Conservation (phyloP, 2,113 vertebrate genomes). For the Mirounga angustirostris region DNA sequence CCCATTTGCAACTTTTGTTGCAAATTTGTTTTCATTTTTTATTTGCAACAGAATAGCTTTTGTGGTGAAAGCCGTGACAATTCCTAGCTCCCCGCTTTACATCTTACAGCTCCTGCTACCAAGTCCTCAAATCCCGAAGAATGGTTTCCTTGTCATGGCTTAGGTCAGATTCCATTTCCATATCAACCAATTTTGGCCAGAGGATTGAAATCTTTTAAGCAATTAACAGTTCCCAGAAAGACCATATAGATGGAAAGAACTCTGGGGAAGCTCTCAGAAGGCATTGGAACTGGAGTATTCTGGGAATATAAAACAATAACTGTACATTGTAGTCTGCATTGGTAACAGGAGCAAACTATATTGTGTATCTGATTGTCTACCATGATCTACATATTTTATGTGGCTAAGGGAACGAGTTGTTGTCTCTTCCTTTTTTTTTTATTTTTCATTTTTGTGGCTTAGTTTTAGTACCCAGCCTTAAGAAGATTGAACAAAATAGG, state of each 20-base stretch:
- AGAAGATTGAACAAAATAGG: slow-evolving; percentile 43
- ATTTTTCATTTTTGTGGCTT: slow-evolving; percentile 51
- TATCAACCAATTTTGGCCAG: neutral
- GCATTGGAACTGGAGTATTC: neutral
- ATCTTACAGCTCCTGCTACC: neutral
- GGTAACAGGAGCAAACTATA: neutral
- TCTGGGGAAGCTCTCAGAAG: neutral
- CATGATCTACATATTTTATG: neutral
- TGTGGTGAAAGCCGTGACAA: neutral
- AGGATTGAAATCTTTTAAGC: neutral
- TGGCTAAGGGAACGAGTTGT: neutral
- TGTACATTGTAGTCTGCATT: neutral
- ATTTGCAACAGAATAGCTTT: neutral
- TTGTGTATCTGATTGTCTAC: neutral
- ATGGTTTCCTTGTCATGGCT: neutral
- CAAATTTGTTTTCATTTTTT: neutral
- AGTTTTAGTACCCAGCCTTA: slow-evolving; percentile 32
- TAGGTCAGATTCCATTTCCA: neutral
- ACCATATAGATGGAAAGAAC: neutral
- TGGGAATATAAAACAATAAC: neutral
- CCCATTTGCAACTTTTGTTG: neutral
- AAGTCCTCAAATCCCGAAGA: neutral
- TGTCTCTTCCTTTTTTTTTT: neutral
- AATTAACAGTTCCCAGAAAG: neutral
- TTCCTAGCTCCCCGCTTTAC: neutral